phyloP scores from a whole-genome alignment of 1,140 invertebrate species.

The Coboldia fuscipes region DNA sequence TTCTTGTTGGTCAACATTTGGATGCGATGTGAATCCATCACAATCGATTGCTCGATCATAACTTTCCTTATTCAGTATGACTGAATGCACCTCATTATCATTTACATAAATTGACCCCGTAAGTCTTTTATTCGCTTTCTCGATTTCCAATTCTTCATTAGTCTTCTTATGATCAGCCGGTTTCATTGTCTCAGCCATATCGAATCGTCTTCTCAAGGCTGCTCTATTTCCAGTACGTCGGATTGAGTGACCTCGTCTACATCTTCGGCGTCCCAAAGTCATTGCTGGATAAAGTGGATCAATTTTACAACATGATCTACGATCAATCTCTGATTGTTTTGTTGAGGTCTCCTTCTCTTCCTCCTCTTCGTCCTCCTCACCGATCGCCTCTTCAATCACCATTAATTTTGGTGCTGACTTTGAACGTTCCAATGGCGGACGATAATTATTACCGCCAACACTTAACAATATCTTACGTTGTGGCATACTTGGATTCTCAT shows the following conservation, averaged over 20 bases:
- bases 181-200: neutral
- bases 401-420: conserved; percentile 89
- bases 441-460: conserved; percentile 58
- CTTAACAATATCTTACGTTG: conserved; percentile 56
- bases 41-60: neutral
- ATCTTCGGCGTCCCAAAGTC: conserved; percentile 21
- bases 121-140: too few relatives aligned
- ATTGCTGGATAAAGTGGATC: conserved; percentile 23
- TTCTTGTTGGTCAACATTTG: too few relatives aligned
- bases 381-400: conserved; percentile 79
- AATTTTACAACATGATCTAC: conserved; percentile 19
- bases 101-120: too few relatives aligned
- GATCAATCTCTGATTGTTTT: conserved; percentile 16
- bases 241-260: conserved; percentile 18
- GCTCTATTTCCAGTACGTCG: conserved; percentile 14
- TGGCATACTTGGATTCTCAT: conserved; percentile 65
- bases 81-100: too few relatives aligned
- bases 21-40: neutral
- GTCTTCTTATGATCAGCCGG: conserved; percentile 6
- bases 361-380: conserved; percentile 56
- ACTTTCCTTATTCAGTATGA: too few relatives aligned
- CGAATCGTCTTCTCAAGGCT: neutral
- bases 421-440: conserved; percentile 80
- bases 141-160: too few relatives aligned
- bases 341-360: conserved; percentile 16